phyloP scores from a whole-genome alignment of 1,140 invertebrate species.

The Magallana ariakensis region DNA sequence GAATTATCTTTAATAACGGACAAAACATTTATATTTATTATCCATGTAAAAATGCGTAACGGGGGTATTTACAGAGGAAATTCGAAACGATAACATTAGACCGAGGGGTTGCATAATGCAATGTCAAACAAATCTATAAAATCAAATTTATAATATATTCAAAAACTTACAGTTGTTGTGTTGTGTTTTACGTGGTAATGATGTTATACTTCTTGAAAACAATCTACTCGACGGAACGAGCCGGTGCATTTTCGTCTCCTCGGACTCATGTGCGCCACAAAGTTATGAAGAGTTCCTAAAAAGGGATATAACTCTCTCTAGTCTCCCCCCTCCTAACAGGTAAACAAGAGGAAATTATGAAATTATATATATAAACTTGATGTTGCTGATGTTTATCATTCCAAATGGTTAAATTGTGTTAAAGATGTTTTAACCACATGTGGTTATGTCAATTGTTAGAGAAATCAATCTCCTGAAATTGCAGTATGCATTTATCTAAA shows the following conservation, averaged over 20 bases:
- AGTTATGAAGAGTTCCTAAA: slow-evolving; percentile 6
- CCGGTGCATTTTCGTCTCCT: slow-evolving; percentile 14
- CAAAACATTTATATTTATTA: too few species aligned
- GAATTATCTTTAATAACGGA: too few species aligned
- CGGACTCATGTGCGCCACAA: slow-evolving; percentile 10
- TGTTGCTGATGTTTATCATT: too few species aligned
- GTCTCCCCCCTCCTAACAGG: too few species aligned
- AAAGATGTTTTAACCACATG: too few species aligned
- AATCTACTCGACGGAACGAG: slow-evolving; percentile 15
- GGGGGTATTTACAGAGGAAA: neutral
- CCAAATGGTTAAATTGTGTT: too few species aligned
- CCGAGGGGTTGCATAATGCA: neutral
- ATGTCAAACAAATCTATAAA: neutral
- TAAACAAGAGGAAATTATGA: too few species aligned
- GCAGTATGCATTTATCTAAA: too few species aligned
- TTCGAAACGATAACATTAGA: neutral
- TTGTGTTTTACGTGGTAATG: neutral
- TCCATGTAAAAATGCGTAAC: too few species aligned
- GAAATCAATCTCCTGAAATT: too few species aligned
- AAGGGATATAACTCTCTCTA: neutral
- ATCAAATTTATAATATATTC: neutral
- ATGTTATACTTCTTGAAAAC: neutral
- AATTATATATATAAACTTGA: too few species aligned
- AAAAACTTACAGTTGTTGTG: neutral
- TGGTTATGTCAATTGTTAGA: too few species aligned